phyloP scores from a whole-genome alignment of 2,888 invertebrate species.

The Sminthurinus aureus region DNA sequence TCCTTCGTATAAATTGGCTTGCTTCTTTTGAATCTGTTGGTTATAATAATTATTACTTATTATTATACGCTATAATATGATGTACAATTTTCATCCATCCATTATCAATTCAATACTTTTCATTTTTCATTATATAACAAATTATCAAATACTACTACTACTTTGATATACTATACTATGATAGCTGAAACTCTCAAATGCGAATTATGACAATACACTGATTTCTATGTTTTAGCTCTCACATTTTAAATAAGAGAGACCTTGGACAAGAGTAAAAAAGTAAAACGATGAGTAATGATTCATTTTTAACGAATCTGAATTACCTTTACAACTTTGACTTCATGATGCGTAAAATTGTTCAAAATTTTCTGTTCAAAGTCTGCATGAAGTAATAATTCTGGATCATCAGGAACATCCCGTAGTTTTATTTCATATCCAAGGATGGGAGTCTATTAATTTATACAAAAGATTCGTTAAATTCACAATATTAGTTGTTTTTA shows the following conservation, averaged over 20 bases:
- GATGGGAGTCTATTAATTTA: slow-evolving; percentile 4
- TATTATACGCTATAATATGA: no score
- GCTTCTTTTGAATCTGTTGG: no score
- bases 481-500: neutral
- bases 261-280: no score
- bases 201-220: no score
- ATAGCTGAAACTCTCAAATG: neutral
- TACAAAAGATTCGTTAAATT: neutral
- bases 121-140: no score
- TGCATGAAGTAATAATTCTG: neutral
- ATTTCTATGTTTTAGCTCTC: no score
- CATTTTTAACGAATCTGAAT: neutral
- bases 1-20: neutral
- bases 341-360: neutral
- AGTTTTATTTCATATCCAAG: slow-evolving; percentile 16
- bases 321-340: slow-evolving; percentile 1
- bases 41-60: no score
- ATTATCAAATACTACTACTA: no score
- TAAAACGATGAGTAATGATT: neutral
- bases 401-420: slow-evolving; percentile 4
- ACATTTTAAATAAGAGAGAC: no score
- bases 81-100: no score
- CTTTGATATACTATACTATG: neutral
- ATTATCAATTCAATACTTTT: no score
- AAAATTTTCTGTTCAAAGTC: neutral